Percentiles rank a stretch among this genome's conserved stretches.
These are phyloP conservation scores for Holotrichia oblita DNA, from an alignment of 1,140 invertebrate genomes.

Conservation along the genomic window DNA sequence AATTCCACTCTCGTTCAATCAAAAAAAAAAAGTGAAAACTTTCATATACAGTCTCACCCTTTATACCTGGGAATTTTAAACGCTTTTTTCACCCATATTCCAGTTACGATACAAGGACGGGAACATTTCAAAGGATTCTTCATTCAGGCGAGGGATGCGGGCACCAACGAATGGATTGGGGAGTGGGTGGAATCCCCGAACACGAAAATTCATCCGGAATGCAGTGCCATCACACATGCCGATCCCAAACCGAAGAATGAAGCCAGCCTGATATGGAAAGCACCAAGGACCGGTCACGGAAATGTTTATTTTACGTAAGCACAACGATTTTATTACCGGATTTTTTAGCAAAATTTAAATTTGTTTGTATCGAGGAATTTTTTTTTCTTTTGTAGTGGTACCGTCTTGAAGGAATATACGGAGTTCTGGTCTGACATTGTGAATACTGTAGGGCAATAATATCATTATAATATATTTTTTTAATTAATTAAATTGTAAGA, in stretches of 20 bases:
- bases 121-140: slow-evolving; percentile 79
- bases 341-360: slow-evolving; percentile 7
- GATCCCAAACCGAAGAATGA: slow-evolving; percentile 78
- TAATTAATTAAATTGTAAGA: neutral
- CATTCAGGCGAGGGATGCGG: slow-evolving; percentile 78
- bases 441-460: slow-evolving; percentile 60
- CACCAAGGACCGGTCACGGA: slow-evolving; percentile 70
- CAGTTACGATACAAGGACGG: slow-evolving; percentile 70
- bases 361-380: neutral
- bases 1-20: too few relatives aligned
- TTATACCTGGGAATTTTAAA: too few relatives aligned
- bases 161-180: slow-evolving; percentile 76
- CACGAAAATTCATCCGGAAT: slow-evolving; percentile 78
- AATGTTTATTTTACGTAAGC: slow-evolving; percentile 82
- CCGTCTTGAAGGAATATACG: slow-evolving; percentile 74
- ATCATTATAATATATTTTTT: too few relatives aligned
- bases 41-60: too few relatives aligned
- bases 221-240: slow-evolving; percentile 80
- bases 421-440: slow-evolving; percentile 76
- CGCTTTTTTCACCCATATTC: slow-evolving; percentile 3
- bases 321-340: slow-evolving; percentile 2
- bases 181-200: slow-evolving; percentile 75
- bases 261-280: slow-evolving; percentile 78
- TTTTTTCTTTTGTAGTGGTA: slow-evolving; percentile 71
- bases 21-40: too few relatives aligned